Evolutionary conservation across 2,113 vertebrate species (phyloP).

Genomic region (Alligator sinensis): DNA sequence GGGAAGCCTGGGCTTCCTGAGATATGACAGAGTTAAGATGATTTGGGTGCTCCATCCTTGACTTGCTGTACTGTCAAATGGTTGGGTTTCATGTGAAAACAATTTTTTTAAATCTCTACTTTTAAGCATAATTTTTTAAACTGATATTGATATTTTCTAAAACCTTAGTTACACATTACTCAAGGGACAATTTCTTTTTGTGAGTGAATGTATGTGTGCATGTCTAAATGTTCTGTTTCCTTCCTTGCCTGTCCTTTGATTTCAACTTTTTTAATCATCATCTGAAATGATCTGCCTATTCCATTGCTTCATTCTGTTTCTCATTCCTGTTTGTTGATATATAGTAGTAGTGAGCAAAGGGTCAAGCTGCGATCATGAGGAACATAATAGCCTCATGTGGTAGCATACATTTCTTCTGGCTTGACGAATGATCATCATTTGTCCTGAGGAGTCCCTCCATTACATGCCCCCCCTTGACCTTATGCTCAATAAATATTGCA

Average conservation of each 20-base stretch:
- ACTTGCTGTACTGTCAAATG: not conserved
- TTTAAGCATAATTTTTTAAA: not conserved
- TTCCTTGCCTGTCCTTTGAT: conserved; percentile 32
- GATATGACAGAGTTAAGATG: not conserved
- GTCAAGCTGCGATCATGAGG: conserved; percentile 63
- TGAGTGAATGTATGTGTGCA: not conserved
- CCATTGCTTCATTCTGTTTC: conserved; percentile 20
- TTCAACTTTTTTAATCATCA: conserved; percentile 32
- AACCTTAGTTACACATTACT: too few relatives aligned
- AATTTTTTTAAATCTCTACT: not conserved
- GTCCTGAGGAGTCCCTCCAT: conserved; percentile 54
- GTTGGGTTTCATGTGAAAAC: not conserved
- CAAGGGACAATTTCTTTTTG: not conserved
- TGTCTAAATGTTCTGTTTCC: not conserved
- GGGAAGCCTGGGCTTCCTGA: not conserved
- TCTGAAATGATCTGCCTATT: not conserved
- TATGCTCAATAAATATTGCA: conserved; percentile 76
- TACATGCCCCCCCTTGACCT: conserved; percentile 68
- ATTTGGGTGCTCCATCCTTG: not conserved
- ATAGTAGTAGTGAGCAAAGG: conserved; percentile 54
- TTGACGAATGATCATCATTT: conserved; percentile 69
- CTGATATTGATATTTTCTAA: not conserved
- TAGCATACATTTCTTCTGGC: conserved; percentile 50
- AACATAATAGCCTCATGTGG: conserved; percentile 63
- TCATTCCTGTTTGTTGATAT: conserved; percentile 46